A percentile compares a stretch with the other conserved stretches of the same genome.
Evolutionary conservation across 2,113 vertebrate species (phyloP).

Genomic region (Sinocyclocheilus anshuiensis): DNA sequence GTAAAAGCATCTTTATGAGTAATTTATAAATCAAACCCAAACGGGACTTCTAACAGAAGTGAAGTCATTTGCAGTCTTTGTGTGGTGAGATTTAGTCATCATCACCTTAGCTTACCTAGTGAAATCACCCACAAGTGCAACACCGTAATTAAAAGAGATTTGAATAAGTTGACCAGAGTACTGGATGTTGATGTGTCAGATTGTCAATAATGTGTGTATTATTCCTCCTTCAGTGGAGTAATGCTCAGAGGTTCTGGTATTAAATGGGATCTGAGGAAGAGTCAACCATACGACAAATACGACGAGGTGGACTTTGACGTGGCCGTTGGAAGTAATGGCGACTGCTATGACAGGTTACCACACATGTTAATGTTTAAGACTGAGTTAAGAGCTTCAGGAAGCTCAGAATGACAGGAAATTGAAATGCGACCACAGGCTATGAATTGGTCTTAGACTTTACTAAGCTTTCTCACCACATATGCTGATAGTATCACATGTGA

Average conservation of each 20-base stretch:
- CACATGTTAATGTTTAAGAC: neutral
- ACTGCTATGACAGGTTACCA: conserved; percentile 90
- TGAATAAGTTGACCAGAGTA: neutral
- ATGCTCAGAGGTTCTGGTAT: conserved; percentile 95
- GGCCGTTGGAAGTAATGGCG: conserved; percentile 85
- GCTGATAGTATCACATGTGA: neutral
- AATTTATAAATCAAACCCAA: neutral
- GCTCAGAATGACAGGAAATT: conserved; percentile 20
- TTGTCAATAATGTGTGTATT: neutral
- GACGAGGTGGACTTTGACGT: conserved; percentile 93
- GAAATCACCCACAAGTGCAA: neutral
- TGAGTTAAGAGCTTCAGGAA: neutral
- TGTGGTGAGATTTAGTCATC: neutral
- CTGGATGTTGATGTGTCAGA: neutral
- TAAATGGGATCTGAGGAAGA: conserved; percentile 93
- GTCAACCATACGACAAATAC: conserved; percentile 92
- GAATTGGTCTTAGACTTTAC: neutral
- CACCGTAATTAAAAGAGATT: neutral
- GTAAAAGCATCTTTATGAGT: neutral
- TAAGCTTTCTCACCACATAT: neutral
- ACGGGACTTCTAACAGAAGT: too few species aligned
- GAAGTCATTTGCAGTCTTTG: neutral
- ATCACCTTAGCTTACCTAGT: neutral
- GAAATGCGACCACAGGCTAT: neutral
- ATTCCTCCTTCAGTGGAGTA: conserved; percentile 79